Base-by-base conservation (phyloP, 2,797 vertebrate genomes). In the Acanthopagrus latus region DNA sequence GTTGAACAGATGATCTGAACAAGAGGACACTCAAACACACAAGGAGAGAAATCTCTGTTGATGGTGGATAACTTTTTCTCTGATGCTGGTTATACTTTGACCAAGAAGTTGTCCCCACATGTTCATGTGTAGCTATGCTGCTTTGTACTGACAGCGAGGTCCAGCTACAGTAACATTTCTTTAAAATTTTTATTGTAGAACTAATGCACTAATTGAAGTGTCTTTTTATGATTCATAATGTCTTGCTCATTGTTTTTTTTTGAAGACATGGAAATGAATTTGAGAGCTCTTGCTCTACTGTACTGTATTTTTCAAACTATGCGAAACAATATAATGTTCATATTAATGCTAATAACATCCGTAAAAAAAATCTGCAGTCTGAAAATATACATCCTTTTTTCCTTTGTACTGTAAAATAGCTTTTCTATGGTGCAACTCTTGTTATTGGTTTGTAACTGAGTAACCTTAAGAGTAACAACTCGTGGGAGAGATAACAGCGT, bases 381-480 rank as follows among this genome's bases (percentile, higher is more conserved):
- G 90, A 95, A 95, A 96, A 96, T 94, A 95, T 95, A 95, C 95
- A 95, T 92, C 93, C 93, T 92, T 89, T 73, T 92, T 91, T 90
- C 91, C 91, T 91, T 90, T 93, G 84, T 90, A 92, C 82, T 88
- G 93, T 93, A 95, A 95, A 95, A 95, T 95, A 94, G 88, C 85
- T 86, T 91, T 91, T 93, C 88, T 93, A 89, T 91, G 90, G 89
- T 94, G 90, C 80, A 88, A 87, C 83, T 86, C 79, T 86, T 83
- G 77, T 91, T 83, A 79, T 88, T 85, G 86, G 71, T 91, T 84
- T 90, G 85, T 87, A 89, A 90, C 83, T 85, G 90, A 92, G 91
- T 87, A 91, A 92, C 85, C 77, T 86, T 84, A 84, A 84, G 72
- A 80, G 84, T 65, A 87, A 90, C 83, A 87, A 90, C 67, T 81